phyloP scores from a whole-genome alignment of 1,140 invertebrate genomes.

The Polypedilum vanderplanki region DNA sequence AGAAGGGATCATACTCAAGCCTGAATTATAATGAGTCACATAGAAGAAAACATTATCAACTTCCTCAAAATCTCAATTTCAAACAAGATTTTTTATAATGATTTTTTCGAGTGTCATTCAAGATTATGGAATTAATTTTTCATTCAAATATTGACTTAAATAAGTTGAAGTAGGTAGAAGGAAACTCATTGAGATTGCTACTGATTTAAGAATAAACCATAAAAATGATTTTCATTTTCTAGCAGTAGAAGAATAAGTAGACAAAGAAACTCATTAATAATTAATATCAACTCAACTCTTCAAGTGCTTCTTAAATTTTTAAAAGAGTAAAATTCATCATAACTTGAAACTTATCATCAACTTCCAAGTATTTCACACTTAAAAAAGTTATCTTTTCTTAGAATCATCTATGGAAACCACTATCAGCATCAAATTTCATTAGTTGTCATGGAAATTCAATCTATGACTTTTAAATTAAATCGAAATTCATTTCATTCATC shows the following conservation, averaged over 20 bases:
- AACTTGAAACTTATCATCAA: too few species aligned
- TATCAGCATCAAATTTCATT: too few species aligned
- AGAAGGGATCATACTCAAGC: background rate
- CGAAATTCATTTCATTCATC: too few species aligned
- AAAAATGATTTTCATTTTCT: too few species aligned
- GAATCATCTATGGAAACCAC: too few species aligned
- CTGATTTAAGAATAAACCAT: too few species aligned
- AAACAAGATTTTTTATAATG: background rate
- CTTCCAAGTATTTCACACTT: background rate
- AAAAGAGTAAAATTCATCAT: too few species aligned
- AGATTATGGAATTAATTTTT: conserved; percentile 4
- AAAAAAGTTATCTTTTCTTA: background rate
- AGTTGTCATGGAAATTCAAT: background rate
- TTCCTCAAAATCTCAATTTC: background rate
- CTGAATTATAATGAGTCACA: background rate
- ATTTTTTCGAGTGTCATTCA: conserved; percentile 17
- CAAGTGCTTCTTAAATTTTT: conserved; percentile 1
- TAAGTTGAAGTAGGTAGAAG: background rate
- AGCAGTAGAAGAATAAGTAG: background rate
- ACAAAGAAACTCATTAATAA: background rate
- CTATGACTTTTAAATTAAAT: too few species aligned
- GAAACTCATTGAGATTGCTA: background rate
- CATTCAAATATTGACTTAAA: conserved; percentile 23
- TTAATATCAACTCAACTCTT: background rate
- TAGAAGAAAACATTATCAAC: background rate